Conservation (phyloP, 2,888 invertebrate species). For the Baccha elongata region DNA sequence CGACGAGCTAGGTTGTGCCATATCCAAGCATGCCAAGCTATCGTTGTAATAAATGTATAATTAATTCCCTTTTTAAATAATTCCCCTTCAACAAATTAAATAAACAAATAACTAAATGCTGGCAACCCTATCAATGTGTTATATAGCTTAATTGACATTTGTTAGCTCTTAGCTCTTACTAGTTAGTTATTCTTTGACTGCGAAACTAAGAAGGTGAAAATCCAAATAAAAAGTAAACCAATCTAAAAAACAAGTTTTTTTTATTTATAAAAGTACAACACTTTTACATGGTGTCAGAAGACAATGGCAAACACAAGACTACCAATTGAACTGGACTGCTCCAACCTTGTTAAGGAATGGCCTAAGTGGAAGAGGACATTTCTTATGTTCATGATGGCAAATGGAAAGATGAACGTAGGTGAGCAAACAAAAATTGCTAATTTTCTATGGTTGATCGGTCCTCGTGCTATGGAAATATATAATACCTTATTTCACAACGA, state of each 20-base stretch:
- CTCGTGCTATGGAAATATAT: slow-evolving; percentile 52
- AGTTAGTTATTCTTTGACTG: not conserved
- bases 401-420: slow-evolving; percentile 23
- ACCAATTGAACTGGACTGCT: slow-evolving; percentile 16
- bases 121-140: too few species aligned
- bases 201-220: not conserved
- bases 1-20: too few species aligned
- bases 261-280: slow-evolving; percentile 2
- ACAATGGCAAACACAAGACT: not conserved
- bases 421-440: slow-evolving; percentile 42
- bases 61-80: too few species aligned
- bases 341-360: slow-evolving; percentile 26
- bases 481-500: slow-evolving; percentile 65
- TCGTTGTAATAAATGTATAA: too few species aligned
- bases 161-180: too few species aligned
- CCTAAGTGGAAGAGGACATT: slow-evolving; percentile 44
- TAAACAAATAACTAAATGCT: too few species aligned
- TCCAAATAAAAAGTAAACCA: not conserved
- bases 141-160: too few species aligned
- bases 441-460: slow-evolving; percentile 59
- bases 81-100: too few species aligned
- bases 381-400: slow-evolving; percentile 39
- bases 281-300: slow-evolving; percentile 10
- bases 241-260: not conserved
- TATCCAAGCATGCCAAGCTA: too few species aligned